Evolutionary conservation across 1,140 invertebrate species (phyloP).

Genomic region (Parapsyche elsis): DNA sequence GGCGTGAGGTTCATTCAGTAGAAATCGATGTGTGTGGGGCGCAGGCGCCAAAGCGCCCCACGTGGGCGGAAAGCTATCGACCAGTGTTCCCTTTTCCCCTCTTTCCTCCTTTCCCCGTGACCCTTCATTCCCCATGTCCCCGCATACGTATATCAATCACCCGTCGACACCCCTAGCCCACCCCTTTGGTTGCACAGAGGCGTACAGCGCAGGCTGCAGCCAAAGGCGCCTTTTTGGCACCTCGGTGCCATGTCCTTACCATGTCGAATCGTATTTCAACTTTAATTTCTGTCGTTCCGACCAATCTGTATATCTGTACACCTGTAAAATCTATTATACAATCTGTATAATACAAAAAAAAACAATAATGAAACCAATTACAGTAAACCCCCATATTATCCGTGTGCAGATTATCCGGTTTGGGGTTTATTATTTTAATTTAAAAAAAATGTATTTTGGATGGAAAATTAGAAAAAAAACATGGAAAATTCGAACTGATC

Average conservation of each 20-base stretch:
- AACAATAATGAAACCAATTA: no score
- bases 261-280: not conserved
- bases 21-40: constrained; percentile 49
- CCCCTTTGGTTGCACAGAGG: not conserved
- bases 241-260: no score
- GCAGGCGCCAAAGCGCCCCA: constrained; percentile 46
- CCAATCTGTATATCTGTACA: no score
- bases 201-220: not conserved
- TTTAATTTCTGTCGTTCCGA: no score
- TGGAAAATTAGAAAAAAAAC: no score
- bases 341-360: no score
- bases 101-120: not conserved
- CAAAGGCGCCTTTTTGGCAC: not conserved
- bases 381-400: no score
- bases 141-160: constrained; percentile 14
- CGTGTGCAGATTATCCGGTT: no score
- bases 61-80: constrained; percentile 52
- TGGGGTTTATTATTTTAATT: no score
- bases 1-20: constrained; percentile 47
- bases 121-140: not conserved
- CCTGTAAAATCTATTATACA: no score
- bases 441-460: no score
- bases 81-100: constrained; percentile 28
- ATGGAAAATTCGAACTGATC: no score
- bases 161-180: not conserved